Evolutionary conservation across 2,797 vertebrate genomes (phyloP).

Genomic region (Falco peregrinus): DNA sequence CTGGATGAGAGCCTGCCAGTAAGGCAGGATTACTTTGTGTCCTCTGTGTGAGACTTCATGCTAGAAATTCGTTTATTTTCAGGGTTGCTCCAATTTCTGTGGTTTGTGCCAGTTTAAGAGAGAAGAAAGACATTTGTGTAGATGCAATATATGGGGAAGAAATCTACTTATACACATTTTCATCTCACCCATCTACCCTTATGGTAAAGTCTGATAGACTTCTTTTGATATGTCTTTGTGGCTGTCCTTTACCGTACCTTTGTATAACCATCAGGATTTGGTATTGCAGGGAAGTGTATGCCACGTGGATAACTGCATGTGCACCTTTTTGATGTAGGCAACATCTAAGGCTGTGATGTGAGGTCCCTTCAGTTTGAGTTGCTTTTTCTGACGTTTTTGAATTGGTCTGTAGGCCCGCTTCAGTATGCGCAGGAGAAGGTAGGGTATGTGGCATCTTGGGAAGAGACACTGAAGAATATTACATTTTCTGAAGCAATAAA

Average conservation of each 20-base stretch:
- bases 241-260: not conserved
- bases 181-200: not conserved
- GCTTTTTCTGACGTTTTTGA: not conserved
- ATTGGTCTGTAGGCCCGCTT: not conserved
- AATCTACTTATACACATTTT: not conserved
- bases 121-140: not conserved
- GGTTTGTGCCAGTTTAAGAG: not conserved
- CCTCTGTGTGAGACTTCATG: fast-evolving
- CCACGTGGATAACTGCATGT: fast-evolving
- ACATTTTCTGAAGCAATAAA: constrained; percentile 20
- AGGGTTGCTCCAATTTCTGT: not conserved
- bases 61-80: not conserved
- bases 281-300: not conserved
- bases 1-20: not conserved
- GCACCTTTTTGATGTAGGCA: not conserved
- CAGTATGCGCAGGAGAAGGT: not conserved
- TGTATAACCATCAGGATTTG: not conserved
- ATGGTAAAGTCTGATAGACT: not conserved
- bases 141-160: fast-evolving
- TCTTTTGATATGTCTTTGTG: not conserved
- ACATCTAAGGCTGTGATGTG: not conserved
- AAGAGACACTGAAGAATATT: not conserved
- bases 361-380: not conserved
- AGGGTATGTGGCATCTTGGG: not conserved
- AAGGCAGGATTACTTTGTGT: not conserved